These are phyloP conservation scores for Pempheris klunzingeri DNA, from an alignment of 2,797 vertebrate species.

Conservation along the genomic window DNA sequence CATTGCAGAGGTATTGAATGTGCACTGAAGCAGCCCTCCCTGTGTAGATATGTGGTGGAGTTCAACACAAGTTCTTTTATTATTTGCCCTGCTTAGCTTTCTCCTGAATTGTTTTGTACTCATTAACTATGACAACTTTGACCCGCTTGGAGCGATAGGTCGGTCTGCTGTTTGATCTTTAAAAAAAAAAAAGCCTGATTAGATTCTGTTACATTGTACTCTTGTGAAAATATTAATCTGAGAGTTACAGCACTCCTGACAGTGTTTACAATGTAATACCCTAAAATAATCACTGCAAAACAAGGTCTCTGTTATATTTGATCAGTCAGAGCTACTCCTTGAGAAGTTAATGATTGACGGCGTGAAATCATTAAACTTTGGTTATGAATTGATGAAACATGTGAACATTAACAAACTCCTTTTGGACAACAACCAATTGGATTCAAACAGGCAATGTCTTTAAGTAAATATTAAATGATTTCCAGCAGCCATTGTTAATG, in stretches of 20 bases:
- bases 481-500: constrained; percentile 62
- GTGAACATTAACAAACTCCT: constrained; percentile 66
- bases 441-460: constrained; percentile 33
- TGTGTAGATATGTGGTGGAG: constrained; percentile 69
- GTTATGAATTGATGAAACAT: constrained; percentile 62
- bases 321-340: constrained; percentile 45
- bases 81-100: constrained; percentile 61
- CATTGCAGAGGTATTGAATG: constrained; percentile 73
- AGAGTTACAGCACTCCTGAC: constrained; percentile 53
- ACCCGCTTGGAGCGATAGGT: constrained; percentile 37
- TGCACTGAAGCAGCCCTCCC: constrained; percentile 76
- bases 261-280: constrained; percentile 50
- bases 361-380: constrained; percentile 58
- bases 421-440: constrained; percentile 23
- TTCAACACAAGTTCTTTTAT: constrained; percentile 49
- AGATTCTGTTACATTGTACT: constrained; percentile 57
- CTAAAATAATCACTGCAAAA: constrained; percentile 40
- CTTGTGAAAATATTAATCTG: constrained; percentile 33
- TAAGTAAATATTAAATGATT: constrained; percentile 35
- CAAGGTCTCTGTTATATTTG: constrained; percentile 39
- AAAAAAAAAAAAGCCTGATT: constrained; percentile 34
- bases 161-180: constrained; percentile 34
- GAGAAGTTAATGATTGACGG: constrained; percentile 60
- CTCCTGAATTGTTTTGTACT: constrained; percentile 68
- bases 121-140: constrained; percentile 61